Base-by-base conservation (phyloP, 2,113 vertebrate species). In the Urocynchramus pylzowi region DNA sequence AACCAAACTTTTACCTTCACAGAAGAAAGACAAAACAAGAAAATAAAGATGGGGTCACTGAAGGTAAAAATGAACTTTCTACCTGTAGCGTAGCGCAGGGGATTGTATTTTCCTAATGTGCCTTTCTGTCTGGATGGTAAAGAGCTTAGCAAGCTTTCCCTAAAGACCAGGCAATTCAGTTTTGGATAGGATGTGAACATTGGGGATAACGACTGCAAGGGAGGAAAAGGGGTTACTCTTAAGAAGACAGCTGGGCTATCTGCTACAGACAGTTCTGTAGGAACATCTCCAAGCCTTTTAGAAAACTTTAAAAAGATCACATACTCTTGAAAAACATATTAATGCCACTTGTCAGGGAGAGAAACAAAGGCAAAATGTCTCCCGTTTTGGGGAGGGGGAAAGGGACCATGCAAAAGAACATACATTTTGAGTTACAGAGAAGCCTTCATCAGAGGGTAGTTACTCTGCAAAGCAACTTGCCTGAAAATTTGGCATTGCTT, bases 1-100 rank as follows among this genome's bases (percentile, higher is more conserved):
- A 99, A 99, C 99, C 99, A 99, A 81, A 99, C 99, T 96, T 99
- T 99, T 77, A 99, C 99, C 99, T 99, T 97, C 5, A 24, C 79
- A n/a, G 50, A 91, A 68, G 61, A 79, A 33, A 87, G 41, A 76
- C 23, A 79, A 74, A 93, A 80, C 6, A 67, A 65, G 70, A 64
- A 61, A 92, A 83, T 15, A 87, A 84, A 77, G 26, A 70, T 31
- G 16, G 27, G 56, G 60, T 94, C 64, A 60, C 3, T 78, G 45
- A 78, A 42, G 39, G 44, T 37, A 71, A 67, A 30, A 57, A 57
- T 6, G 18, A 53, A 39, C 13, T 80, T 83, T 42, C 33, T 53
- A 57, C 23, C 17, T 76, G 13, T 37, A 73, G 37, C 3, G 2
- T 53, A 44, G 37, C 20, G 10, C 35, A 28, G 35, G 8, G 18